Conservation (phyloP, 2,888 invertebrate genomes). For the Marronus borbonicus region DNA sequence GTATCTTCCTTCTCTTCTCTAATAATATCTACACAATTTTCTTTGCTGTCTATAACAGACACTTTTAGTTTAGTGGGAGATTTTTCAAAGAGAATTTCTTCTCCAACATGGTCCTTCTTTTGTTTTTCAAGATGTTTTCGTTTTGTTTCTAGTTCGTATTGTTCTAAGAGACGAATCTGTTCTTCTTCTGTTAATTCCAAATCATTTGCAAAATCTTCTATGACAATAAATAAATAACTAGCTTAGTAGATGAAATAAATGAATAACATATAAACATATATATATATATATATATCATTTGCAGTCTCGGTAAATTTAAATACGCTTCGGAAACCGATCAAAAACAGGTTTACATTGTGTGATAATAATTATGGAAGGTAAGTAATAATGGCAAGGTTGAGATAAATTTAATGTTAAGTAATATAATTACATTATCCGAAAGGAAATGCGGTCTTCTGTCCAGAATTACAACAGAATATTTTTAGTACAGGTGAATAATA, state of each 20-base stretch:
- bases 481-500: too few relatives aligned
- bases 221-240: conserved; percentile 59
- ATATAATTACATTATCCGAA: too few relatives aligned
- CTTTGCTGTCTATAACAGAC: conserved; percentile 47
- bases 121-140: conserved; percentile 56
- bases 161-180: conserved; percentile 78
- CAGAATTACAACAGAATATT: too few relatives aligned
- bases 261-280: too few relatives aligned
- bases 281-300: too few relatives aligned
- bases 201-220: conserved; percentile 78
- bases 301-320: neutral
- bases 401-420: too few relatives aligned
- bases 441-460: too few relatives aligned
- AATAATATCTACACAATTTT: conserved; percentile 58
- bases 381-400: too few relatives aligned
- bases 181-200: conserved; percentile 82
- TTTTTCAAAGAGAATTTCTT: conserved; percentile 59
- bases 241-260: too few relatives aligned
- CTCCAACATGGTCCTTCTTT: conserved; percentile 61
- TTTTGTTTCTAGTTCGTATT: conserved; percentile 78
- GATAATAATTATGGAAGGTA: too few relatives aligned
- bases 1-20: conserved; percentile 46
- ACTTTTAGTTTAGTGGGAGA: conserved; percentile 52
- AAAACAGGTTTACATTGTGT: too few relatives aligned
- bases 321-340: too few relatives aligned